phyloP scores from a whole-genome alignment of 2,888 invertebrate species.

The Lypha dubia region DNA sequence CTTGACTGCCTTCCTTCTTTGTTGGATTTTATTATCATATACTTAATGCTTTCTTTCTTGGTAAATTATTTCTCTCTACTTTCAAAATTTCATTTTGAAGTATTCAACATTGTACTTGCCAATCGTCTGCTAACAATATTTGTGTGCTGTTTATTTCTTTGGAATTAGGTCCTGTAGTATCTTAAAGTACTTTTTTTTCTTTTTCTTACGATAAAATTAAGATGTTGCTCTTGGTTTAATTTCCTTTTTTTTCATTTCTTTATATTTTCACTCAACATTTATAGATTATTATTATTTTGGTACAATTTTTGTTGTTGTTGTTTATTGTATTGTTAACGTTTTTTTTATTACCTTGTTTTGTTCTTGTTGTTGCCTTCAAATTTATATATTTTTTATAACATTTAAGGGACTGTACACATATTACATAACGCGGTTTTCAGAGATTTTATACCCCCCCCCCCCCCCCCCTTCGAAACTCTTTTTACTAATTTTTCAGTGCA shows the following conservation, averaged over 20 bases:
- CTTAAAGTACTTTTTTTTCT: neutral
- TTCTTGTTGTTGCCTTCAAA: slow-evolving; percentile 9
- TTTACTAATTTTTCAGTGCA: too few relatives aligned
- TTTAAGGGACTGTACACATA: too few relatives aligned
- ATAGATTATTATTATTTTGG: neutral
- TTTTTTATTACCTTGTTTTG: neutral
- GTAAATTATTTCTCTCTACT: neutral
- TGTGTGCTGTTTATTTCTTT: neutral
- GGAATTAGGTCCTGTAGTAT: neutral
- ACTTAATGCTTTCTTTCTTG: slow-evolving; percentile 32
- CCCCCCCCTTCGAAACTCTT: too few relatives aligned
- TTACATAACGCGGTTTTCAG: too few relatives aligned
- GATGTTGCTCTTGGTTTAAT: neutral
- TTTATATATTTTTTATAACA: slow-evolving; percentile 7
- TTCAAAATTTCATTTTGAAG: neutral
- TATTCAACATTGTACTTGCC: neutral
- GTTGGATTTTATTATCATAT: slow-evolving; percentile 57
- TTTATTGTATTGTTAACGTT: slow-evolving; percentile 2
- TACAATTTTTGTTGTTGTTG: neutral
- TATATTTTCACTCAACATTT: neutral
- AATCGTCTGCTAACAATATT: neutral
- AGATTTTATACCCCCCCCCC: too few relatives aligned
- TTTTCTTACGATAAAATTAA: neutral
- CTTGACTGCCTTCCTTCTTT: neutral
- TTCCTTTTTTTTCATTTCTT: neutral